phyloP scores from a whole-genome alignment of 2,797 vertebrate genomes.

The Tenualosa thibaudeaui region DNA sequence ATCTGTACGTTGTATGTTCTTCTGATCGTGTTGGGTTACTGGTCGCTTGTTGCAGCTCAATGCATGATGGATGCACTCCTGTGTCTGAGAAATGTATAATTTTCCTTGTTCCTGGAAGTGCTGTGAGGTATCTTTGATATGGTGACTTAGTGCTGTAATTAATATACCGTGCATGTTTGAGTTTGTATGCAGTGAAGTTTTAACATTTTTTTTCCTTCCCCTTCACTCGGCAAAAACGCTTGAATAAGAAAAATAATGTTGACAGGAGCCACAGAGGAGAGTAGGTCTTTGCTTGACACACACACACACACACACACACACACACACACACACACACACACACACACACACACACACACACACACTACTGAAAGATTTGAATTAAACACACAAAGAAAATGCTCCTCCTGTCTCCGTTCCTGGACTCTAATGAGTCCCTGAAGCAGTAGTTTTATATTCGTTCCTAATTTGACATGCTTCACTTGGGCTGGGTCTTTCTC shows the following conservation, averaged over 20 bases:
- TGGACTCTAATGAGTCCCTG: conserved; percentile 77
- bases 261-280: conserved; percentile 73
- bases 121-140: not conserved
- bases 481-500: conserved; percentile 59
- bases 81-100: conserved; percentile 46
- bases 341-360: conserved; percentile 32
- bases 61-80: conserved; percentile 30
- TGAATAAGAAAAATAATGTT: conserved; percentile 70
- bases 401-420: conserved; percentile 60
- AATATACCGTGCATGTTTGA: not conserved
- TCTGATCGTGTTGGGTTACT: not conserved
- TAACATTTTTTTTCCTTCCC: not conserved
- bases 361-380: conserved; percentile 44
- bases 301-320: conserved; percentile 35
- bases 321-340: conserved; percentile 29
- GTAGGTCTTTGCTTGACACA: conserved; percentile 48
- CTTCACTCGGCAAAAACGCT: not conserved
- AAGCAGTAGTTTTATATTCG: conserved; percentile 62
- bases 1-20: not conserved
- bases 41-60: not conserved
- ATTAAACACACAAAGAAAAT: conserved; percentile 50
- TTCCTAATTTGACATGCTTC: conserved; percentile 78
- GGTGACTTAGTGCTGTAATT: not conserved
- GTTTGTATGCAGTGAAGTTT: not conserved
- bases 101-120: not conserved